Conservation (phyloP, 2,113 vertebrate genomes). For the Etia nguti region DNA sequence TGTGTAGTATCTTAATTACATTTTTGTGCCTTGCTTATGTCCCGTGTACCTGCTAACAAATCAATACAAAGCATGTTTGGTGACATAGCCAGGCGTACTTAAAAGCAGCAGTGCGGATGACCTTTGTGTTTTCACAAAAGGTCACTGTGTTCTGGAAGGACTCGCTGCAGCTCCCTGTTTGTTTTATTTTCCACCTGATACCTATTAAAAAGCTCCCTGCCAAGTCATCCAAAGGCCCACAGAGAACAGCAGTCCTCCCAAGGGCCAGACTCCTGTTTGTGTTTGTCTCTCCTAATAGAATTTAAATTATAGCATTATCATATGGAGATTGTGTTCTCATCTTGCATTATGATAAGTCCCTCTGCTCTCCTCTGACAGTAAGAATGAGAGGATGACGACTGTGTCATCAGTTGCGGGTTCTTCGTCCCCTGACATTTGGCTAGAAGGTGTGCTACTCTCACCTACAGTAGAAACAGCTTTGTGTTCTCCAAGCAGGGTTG, state of each 20-base stretch:
- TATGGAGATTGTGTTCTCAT: constrained; percentile 5
- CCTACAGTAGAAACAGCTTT: background rate
- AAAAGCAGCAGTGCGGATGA: background rate
- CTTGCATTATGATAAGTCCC: background rate
- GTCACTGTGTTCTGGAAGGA: constrained; percentile 1
- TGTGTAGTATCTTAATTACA: background rate
- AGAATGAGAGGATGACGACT: background rate
- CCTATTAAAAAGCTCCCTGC: background rate
- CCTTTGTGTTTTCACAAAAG: constrained; percentile 19
- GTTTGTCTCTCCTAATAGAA: background rate
- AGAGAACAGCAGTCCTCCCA: background rate
- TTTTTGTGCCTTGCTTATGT: background rate
- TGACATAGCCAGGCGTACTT: background rate
- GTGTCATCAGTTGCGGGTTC: background rate
- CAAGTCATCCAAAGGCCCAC: background rate
- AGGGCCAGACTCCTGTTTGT: background rate
- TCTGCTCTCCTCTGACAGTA: background rate
- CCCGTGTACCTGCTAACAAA: background rate
- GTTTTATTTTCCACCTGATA: constrained; percentile 29
- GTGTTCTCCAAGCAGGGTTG: background rate
- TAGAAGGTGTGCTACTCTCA: background rate
- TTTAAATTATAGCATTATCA: constrained; percentile 13
- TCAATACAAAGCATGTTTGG: background rate
- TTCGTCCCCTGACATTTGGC: background rate
- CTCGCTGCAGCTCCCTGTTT: background rate